Base-by-base conservation (phyloP, 2,113 vertebrate genomes). In the Ptychochromis oligacanthus region DNA sequence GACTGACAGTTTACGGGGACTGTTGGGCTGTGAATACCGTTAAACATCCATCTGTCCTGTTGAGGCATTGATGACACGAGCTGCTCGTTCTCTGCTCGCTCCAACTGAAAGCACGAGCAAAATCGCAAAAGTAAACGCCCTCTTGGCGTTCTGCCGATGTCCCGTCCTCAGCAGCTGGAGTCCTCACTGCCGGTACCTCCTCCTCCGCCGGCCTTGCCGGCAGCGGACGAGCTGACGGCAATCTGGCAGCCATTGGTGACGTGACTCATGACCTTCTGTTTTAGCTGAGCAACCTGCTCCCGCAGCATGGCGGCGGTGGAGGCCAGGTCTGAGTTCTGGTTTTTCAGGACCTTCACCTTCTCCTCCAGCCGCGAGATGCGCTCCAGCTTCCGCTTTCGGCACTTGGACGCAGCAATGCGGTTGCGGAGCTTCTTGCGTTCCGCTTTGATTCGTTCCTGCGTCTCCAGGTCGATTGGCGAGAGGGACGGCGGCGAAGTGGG, bases 261-360 rank as follows among this genome's bases (percentile, higher is more conserved):
- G 84, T 99, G 98, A 94, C 96, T 97, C 95, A 98, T 96, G 88
- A 99, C 98, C 88, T 97, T 98, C 94, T 98, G 97, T 91, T 99
- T 99, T 84, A 99, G 97, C 94, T 97, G 97, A 7, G 97, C 96
- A 76, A 99, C 98, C 95, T 99, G 98, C 90, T 98, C 96, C 11
- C 98, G 94, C 83, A 99, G 93, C 56, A 97, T 94, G 91, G 96
- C 95, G 2, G 98, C 98, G 0, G 97, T 98, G 83, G 98, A 97
- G 58, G 97, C 97, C 85, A 99, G 94, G 93, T 99, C 97, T 0
- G 96, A 97, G 95, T 99, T 99, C 92, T 98, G 98, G 88, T 56
- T 97, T 92, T 98, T 98, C 55, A 99, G 96, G 62, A 93, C 95
- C 93, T 98, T 98, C 80, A 99, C 98, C 87, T 98, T 99, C 91